These are phyloP conservation scores for Cydia amplana DNA, from an alignment of 1,140 invertebrate species.

Conservation along the genomic window DNA sequence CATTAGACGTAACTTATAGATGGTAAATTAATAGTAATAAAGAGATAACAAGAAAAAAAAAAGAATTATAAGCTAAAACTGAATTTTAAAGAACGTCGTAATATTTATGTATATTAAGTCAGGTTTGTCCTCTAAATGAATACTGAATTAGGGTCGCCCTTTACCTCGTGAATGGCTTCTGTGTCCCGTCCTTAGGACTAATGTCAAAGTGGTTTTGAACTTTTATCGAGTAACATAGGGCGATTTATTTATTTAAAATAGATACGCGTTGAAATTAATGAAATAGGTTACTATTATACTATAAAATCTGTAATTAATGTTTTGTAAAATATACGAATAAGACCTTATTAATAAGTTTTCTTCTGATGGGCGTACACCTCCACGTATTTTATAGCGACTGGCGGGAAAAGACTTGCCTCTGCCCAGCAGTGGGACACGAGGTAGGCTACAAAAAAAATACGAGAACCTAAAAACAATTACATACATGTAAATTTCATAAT, in stretches of 20 bases:
- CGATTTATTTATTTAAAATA: neutral
- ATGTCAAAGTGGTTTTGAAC: neutral
- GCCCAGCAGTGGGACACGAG: neutral
- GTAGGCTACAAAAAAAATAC: neutral
- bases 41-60: neutral
- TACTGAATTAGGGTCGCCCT: constrained; percentile 7
- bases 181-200: constrained; percentile 3
- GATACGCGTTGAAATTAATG: neutral
- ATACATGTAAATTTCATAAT: too few species aligned
- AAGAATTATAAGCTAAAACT: neutral
- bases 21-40: constrained; percentile 20
- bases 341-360: too few species aligned
- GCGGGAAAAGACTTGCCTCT: neutral
- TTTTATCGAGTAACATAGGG: neutral
- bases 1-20: constrained; percentile 52
- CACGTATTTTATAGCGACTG: neutral
- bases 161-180: constrained; percentile 6
- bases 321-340: too few species aligned
- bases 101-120: neutral
- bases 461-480: too few species aligned
- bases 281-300: neutral
- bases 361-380: too few species aligned
- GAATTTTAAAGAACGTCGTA: neutral
- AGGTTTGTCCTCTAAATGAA: constrained; percentile 1
- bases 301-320: neutral